Evolutionary conservation across 2,888 invertebrate species (phyloP), one percentile per base, ranked within the genome.

Genomic region (Cryptophagus acutangulus): DNA sequence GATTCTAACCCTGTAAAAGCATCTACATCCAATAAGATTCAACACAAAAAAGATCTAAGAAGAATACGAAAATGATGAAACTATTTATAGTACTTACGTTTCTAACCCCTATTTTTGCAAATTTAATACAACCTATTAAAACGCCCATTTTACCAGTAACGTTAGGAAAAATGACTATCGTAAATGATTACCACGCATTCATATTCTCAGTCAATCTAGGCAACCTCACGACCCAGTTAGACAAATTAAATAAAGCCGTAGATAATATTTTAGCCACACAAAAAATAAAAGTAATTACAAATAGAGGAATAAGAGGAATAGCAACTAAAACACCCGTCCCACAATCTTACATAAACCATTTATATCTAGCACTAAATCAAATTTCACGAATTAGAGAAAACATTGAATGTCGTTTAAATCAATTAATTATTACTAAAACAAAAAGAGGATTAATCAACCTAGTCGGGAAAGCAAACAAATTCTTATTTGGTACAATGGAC

Each of bases 41-140:
- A 26, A 26, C 26, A 26, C 26, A 26, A 26, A 26, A 3, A n/a
- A 26, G 26, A 26, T 13, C n/a, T 26, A 3, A 26, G 26, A 26
- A n/a, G 5, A 26, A 8, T 3, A 12, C 26, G 26, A 26, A 3
- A 26, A 26, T 8, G 9, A 26, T 6, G 26, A 26, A 26, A 3
- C 20, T 20, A 20, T 6, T 20, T 20, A 20, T 20, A 6, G 9
- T 20, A 20, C 20, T 20, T 5, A 20, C 20, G 5, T 20, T 20
- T 20, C 20, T 20, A 20, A 20, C 20, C 20, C 20, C 20, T 20
- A 6, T 20, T 6, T 20, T 20, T 9, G 20, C 20, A 20, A 20
- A 20, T 9, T 20, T 20, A 20, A 5, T 20, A 9, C 20, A 20
- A 20, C 5, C 20, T 9, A 12, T 26, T 12, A 26, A 26, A 26